Evolutionary conservation across 2,797 vertebrate species (phyloP), one percentile per base, ranked within the genome.

Genomic region (Fundulus diaphanus): DNA sequence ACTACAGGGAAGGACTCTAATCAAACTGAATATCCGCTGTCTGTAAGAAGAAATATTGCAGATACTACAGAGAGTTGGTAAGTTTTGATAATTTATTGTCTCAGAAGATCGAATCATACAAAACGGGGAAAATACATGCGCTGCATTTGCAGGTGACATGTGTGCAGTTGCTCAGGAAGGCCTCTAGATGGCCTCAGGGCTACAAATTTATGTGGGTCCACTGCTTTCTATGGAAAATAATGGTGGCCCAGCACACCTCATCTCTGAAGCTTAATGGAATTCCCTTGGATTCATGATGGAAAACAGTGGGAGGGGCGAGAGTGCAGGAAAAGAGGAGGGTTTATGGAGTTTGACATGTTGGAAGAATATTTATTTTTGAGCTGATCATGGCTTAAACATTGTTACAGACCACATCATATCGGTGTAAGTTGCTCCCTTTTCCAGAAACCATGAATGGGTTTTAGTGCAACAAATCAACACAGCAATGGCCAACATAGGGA

Each of bases 101-200:
- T 61, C n/a, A 12, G 27, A 68, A 44, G 22, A 6, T 3, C 24
- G 12, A 22, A 48, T 68, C 29, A 35, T 61, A 63, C 1, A 11
- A 2, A 57, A 52, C 68, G 52, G 15, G 6, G 29, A 67, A 33
- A 4, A 16, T 33, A 13, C 29, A 2, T n/a, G 48, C 22, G 1
- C 2, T 16, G 22, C 27, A 1, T 11, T 73, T 22, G 73, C 8
- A 35, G 11, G 15, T 52, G 22, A 35, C 42, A 74, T 72, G 6
- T 8, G 31, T 1, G 88, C 48, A 89, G 51, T 90, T 85, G 54
- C 63, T 8, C 42, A 0, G 1, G 20, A 33, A n/a, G 52, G 2
- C 82, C 92, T 37, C 75, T 86, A 93, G 92, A 90, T 92, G 93
- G 91, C 80, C 44, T 70, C 73, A 83, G 71, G 46, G 77, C 81